Conservation (phyloP, 2,888 invertebrate genomes). For the Polydrusus tereticollis region DNA sequence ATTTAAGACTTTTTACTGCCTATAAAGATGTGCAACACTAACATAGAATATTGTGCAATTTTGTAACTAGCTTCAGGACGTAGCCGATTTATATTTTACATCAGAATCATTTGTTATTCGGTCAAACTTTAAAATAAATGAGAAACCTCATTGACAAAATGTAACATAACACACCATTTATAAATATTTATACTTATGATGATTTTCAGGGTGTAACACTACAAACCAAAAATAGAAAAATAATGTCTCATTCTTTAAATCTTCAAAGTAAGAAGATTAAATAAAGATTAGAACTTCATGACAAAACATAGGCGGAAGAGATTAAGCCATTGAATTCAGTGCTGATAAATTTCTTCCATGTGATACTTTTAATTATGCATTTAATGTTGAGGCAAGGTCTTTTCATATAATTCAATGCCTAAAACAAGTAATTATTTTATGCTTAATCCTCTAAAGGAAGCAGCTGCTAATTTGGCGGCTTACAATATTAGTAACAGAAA, state of each 20-base stretch:
- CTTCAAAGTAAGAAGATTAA: slow-evolving; percentile 14
- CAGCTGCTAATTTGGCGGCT: not conserved
- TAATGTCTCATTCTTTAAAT: slow-evolving; percentile 8
- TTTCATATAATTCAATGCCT: not conserved
- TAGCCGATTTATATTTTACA: too few relatives aligned
- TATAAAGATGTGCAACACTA: too few relatives aligned
- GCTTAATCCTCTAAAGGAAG: not conserved
- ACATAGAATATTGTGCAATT: too few relatives aligned
- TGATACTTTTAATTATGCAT: slow-evolving; percentile 2
- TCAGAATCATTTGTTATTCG: too few relatives aligned
- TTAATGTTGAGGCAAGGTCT: not conserved
- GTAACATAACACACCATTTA: too few relatives aligned
- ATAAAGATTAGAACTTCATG: slow-evolving; percentile 19
- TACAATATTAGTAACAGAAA: too few relatives aligned
- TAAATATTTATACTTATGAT: not conserved
- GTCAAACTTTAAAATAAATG: too few relatives aligned
- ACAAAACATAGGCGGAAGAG: slow-evolving; percentile 29
- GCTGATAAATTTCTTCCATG: slow-evolving; percentile 19
- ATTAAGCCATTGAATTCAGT: slow-evolving; percentile 1
- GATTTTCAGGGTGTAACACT: not conserved
- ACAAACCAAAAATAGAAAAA: slow-evolving; percentile 24
- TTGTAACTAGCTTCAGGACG: too few relatives aligned
- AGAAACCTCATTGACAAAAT: too few relatives aligned
- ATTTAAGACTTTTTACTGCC: too few relatives aligned
- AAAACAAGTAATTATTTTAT: not conserved